Evolutionary conservation across 2,888 invertebrate genomes (phyloP), one percentile per base, ranked within the genome.

Genomic region (Phengaris alcon): DNA sequence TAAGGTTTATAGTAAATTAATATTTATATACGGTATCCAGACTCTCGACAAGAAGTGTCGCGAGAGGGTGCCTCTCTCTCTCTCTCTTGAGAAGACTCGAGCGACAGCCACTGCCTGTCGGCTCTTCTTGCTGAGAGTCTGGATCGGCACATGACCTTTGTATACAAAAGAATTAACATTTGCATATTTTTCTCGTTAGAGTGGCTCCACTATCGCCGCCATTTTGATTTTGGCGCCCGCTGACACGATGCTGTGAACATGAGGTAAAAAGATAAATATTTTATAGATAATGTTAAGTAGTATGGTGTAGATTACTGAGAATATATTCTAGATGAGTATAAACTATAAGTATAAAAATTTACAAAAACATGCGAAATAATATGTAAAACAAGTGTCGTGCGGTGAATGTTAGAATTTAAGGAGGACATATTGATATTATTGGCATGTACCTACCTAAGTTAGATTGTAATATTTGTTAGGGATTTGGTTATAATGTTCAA

Each of bases 201-300:
- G 64, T 64, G 12, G 64, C 64, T 64, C 35, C 64, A 15, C 35
- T 64, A 64, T 64, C 64, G 64, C 22, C 35, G 64, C 64, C 64
- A 35, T 64, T 64, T 12, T 64, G 64, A 12, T 44, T 35, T 35
- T 4, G 12, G 35, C 64, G 35, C 64, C 64, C 64, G 64, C 13
- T 44, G 35, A 10, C 12, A 35, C 64, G 12, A 44, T 64, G 35
- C 64, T 64, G 64, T 13, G 64, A 44, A 64, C 64, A 64, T 6
- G 35, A 64, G 35, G 64, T 35, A 44, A 64, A 44, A 10, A 64
- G 35, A 35, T 64, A 12, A 64, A 12, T 44, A 35, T 64, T 64
- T 15, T 15, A 12, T 35, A 22, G 9, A 59, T 64, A 35, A 35
- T 35, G 4, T 64, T 59, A 15, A 6, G 22, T 59, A 59, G 59